Evolutionary conservation across 2,113 vertebrate species (phyloP), one percentile per base, ranked within the genome.

Genomic region (Takifugu bimaculatus): DNA sequence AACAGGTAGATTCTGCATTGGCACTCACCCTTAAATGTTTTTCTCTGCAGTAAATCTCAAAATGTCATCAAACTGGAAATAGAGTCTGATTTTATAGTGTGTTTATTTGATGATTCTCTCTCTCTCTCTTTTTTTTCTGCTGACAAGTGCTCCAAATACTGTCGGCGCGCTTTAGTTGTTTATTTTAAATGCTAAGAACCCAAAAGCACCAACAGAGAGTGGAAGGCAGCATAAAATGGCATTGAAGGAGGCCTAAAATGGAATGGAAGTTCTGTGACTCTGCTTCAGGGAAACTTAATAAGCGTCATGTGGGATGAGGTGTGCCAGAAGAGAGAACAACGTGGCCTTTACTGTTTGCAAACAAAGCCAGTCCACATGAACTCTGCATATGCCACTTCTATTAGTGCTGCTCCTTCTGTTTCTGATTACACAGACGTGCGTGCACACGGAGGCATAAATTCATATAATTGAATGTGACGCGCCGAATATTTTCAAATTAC

Each of bases 381-480:
- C 73, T 65, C 64, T 59, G 72, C 65, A 78, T 76, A 77, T 79
- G 28, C 74, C 48, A 57, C 77, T 78, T 48, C 43, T 75, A 70
- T 71, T 71, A 74, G 62, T 26, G 50, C 47, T 60, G 25, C 49
- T n/a, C 63, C 35, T 50, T 57, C 70, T 84, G 71, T 63, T 81
- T 72, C 61, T 78, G 55, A 75, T 78, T 82, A 79, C 53, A 39
- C 27, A n/a, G 44, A 66, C 63, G 13, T 60, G 26, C 45, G 53
- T 47, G 52, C 63, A 53, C 47, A 49, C 66, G 55, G 57, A 72
- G 55, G 44, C 67, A 78, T 80, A 68, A 74, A 75, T 75, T 60
- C 64, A 63, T 32, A 47, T 39, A 71, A 80, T 78, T 82, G 67
- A 80, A 78, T 39, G 26, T 77, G 59, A 11, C 45, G 2, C 63